Conservation (phyloP, 2,113 vertebrate genomes). For the Noctilio leporinus region DNA sequence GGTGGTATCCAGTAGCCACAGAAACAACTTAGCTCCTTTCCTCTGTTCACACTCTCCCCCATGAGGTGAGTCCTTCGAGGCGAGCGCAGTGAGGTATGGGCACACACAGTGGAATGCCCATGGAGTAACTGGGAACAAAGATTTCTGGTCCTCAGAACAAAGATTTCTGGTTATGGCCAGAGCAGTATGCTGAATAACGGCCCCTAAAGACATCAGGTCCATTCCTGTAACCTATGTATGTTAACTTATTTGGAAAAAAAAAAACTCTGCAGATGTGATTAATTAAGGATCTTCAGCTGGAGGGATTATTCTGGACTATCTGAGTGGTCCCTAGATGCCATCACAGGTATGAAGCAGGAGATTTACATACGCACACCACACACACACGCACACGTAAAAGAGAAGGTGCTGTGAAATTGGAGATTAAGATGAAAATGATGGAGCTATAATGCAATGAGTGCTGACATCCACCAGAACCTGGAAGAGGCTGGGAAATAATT, state of each 20-base stretch:
- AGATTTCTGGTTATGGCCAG: not conserved
- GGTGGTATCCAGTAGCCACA: not conserved
- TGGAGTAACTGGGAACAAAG: not conserved
- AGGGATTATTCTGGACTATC: no score
- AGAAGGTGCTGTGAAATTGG: not conserved
- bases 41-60: not conserved
- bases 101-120: fast-evolving
- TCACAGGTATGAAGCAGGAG: not conserved
- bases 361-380: not conserved
- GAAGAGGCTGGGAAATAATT: not conserved
- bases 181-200: not conserved
- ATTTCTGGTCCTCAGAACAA: not conserved
- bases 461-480: not conserved
- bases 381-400: not conserved
- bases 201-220: not conserved
- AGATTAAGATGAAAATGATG: not conserved
- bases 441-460: not conserved
- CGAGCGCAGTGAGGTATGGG: not conserved
- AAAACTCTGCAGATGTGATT: no score
- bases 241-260: not conserved
- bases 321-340: not conserved
- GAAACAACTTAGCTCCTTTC: not conserved
- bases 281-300: no score
- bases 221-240: not conserved
- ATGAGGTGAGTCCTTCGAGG: not conserved